Evolutionary conservation across 2,888 invertebrate species (phyloP).

Genomic region (Aspidiotus destructor): DNA sequence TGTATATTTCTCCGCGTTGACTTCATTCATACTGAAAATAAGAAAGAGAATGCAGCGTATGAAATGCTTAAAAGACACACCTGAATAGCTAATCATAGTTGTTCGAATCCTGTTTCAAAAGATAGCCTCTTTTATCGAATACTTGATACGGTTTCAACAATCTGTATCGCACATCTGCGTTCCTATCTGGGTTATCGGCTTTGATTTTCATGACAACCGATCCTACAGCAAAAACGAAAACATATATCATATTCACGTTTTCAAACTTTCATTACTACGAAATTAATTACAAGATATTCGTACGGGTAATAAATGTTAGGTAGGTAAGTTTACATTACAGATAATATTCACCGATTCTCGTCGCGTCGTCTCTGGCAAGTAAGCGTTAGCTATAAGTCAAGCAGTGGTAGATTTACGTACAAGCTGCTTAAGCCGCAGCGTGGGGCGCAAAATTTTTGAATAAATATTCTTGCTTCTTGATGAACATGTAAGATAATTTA

Average conservation of each 20-base stretch:
- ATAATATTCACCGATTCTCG: slow-evolving; percentile 46
- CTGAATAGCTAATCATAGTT: slow-evolving; percentile 56
- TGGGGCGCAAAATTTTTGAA: too few species aligned
- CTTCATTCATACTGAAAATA: slow-evolving; percentile 51
- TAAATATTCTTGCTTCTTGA: too few species aligned
- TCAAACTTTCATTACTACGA: not conserved
- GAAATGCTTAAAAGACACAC: slow-evolving; percentile 22
- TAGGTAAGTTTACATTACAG: not conserved
- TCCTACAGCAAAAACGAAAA: slow-evolving; percentile 42
- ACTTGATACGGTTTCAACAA: slow-evolving; percentile 59
- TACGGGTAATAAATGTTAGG: too few species aligned
- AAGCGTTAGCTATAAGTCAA: too few species aligned
- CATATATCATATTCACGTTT: not conserved
- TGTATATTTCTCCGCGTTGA: slow-evolving; percentile 58
- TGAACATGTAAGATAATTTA: too few species aligned
- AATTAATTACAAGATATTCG: too few species aligned
- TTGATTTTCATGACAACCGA: slow-evolving; percentile 51
- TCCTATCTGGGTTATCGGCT: slow-evolving; percentile 62
- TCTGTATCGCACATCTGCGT: slow-evolving; percentile 52
- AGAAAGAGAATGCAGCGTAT: not conserved
- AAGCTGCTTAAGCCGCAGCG: too few species aligned
- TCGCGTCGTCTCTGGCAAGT: slow-evolving; percentile 60
- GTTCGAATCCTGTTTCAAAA: slow-evolving; percentile 52
- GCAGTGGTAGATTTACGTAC: too few species aligned
- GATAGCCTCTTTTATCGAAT: slow-evolving; percentile 63